Percentiles rank a stretch among this genome's conserved stretches.
phyloP scores from a whole-genome alignment of 2,797 vertebrate species.

The Mycteria americana region DNA sequence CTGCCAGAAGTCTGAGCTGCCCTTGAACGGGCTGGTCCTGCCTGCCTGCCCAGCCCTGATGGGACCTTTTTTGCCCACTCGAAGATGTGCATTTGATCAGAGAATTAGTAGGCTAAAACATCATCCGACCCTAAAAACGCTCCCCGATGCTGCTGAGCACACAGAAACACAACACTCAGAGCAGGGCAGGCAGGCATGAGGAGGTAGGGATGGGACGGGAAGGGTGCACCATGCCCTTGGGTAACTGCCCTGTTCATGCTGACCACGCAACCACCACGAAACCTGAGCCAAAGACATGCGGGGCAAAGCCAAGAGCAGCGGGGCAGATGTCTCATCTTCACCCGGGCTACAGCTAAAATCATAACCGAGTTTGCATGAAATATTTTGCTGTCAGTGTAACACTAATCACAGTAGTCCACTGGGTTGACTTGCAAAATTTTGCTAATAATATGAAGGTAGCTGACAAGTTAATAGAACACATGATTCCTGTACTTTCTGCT shows the following conservation, averaged over 20 bases:
- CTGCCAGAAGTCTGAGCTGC: background rate
- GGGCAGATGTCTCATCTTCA: background rate
- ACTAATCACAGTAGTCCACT: background rate
- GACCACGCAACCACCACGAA: fast-evolving
- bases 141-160: background rate
- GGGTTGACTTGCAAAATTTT: slow-evolving; percentile 48
- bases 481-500: slow-evolving; percentile 32
- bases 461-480: slow-evolving; percentile 30
- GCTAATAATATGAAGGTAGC: slow-evolving; percentile 46
- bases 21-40: background rate
- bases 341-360: background rate
- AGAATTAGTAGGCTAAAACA: background rate
- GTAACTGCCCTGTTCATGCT: background rate
- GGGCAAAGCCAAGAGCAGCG: background rate
- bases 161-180: fast-evolving
- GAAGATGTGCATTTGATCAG: background rate
- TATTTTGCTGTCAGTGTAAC: background rate
- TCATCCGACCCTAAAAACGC: background rate
- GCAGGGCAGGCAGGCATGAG: background rate
- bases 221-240: fast-evolving
- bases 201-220: background rate
- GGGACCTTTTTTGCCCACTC: background rate
- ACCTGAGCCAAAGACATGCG: background rate
- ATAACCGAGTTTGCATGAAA: background rate
- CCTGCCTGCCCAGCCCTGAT: background rate